Base-by-base conservation (phyloP, 2,113 vertebrate genomes). In the Corythaeola cristata region DNA sequence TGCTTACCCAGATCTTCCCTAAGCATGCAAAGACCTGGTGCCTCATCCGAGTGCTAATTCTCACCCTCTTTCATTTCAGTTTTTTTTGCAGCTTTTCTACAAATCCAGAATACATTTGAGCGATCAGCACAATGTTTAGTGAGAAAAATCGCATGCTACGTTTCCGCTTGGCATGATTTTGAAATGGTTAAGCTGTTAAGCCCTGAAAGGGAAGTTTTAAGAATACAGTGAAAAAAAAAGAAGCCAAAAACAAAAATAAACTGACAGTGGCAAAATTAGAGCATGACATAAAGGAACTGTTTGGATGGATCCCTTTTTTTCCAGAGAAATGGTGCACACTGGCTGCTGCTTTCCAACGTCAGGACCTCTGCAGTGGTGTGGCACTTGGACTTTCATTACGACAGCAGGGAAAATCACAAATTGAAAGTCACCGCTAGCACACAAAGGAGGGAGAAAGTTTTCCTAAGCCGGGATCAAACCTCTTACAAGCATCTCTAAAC, bases 171-270 rank as follows among this genome's bases (percentile, higher is more conserved):
- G 96, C 94, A 83, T 72, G 92, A 95, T 81, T 97, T 97, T 83
- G 87, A 95, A 97, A 94, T 59, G 92, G 97, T 95, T 95, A 96
- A 96, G 94, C 95, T 92, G 94, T 83, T 97, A 96, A 96, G 90
- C 95, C 93, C 89, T 94, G 95, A 95, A 97, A 95, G 85, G 78
- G 86, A 96, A 96, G 80, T 95, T 97, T 96, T 95, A 97, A 96
- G 97, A 96, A 96, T 76, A 90, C 94, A 80, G 71, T 73, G 72
- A 71, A 39, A 32, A 33, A 60, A 91, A 80, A 82, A 85, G 59
- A 55, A 90, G 86, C 68, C 89, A 97, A 95, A 94, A 77, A 5
- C 80, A 87, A 93, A 92, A 93, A 90, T 91, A 94, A 95, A 96
- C 64, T 73, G 91, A 91, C 53, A 75, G 85, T 18, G 3, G 90